Evolutionary conservation across 2,888 invertebrate species (phyloP), one percentile per base, ranked within the genome.

Genomic region (Syritta pipiens): DNA sequence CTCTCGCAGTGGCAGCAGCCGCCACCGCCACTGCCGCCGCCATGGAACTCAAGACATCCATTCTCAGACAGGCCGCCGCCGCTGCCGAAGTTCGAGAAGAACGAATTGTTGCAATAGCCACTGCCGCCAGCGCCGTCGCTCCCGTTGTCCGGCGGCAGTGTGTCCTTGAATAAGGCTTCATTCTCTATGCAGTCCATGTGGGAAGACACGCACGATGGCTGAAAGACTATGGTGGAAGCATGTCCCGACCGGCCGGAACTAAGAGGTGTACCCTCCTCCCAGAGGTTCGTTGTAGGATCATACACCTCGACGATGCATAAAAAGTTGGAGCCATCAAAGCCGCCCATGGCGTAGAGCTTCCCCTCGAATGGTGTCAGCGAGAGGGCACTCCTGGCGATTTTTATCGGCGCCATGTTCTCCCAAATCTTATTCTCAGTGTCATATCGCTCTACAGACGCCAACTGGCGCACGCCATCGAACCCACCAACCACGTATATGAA

Each of bases 401-500:
- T 92, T 87, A 97, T 94, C 51, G 93, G 91, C 30, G 94, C 91
- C 2, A 94, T 93, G 83, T 90, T 91, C 84, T 95, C 93, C 97
- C 97, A 97, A 1, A 89, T 86, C 86, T 95, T 92, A 48, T 91
- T 92, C 88, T 96, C 96, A 0, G 96, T 95, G 88, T 96, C 95
- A 88, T 95, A 97, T 22, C 94, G 91, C 90, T 97, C 97, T 9
- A 97, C 97, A 0, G 94, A 92, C 65, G 93, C 91, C 53, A 97
- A 90, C 87, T 97, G 97, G 69, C 92, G 91, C 46, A 91, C 90
- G 7, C 96, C 96, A 89, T 97, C 96, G 88, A 96, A 97, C n/a
- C 97, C 97, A 53, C 97, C 97, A 69, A 97, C 94, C n/a, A 96
- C 97, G 88, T 95, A 97, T 82, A 97, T 94, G 87, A 91, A 94